phyloP scores from a whole-genome alignment of 2,888 invertebrate genomes.

The Fragum sueziense region DNA sequence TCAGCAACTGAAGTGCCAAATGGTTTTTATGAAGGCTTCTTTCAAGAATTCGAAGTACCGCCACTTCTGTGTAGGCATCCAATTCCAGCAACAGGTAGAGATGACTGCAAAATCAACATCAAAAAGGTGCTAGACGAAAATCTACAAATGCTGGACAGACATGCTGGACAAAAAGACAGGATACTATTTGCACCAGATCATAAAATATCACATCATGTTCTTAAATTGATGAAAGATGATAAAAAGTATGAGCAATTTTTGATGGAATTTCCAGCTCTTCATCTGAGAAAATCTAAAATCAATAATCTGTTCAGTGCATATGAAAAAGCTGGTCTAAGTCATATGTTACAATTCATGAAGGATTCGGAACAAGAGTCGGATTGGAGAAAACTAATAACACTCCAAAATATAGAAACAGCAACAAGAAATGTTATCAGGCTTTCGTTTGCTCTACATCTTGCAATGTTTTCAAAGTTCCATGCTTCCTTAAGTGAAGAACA shows the following conservation, averaged over 20 bases:
- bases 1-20: background rate
- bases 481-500: background rate
- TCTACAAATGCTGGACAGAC: conserved; percentile 26
- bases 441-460: conserved; percentile 3
- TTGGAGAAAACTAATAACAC: conserved; percentile 9
- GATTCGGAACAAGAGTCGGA: conserved; percentile 21
- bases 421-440: conserved; percentile 26
- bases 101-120: conserved; percentile 25
- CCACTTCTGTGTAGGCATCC: conserved; percentile 6
- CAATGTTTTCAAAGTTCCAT: background rate
- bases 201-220: conserved; percentile 48
- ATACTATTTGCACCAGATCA: conserved; percentile 56
- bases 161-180: conserved; percentile 9
- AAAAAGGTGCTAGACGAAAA: conserved; percentile 42
- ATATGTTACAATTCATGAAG: conserved; percentile 47
- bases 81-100: conserved; percentile 10
- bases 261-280: conserved; percentile 45
- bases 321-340: conserved; percentile 40
- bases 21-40: too few relatives aligned
- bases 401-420: conserved; percentile 25
- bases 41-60: background rate
- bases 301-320: conserved; percentile 41
- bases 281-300: conserved; percentile 49
- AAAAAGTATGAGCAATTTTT: conserved; percentile 34
- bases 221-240: conserved; percentile 23